Base-by-base conservation (phyloP, 2,888 invertebrate genomes). In the Metacarcinus magister region DNA sequence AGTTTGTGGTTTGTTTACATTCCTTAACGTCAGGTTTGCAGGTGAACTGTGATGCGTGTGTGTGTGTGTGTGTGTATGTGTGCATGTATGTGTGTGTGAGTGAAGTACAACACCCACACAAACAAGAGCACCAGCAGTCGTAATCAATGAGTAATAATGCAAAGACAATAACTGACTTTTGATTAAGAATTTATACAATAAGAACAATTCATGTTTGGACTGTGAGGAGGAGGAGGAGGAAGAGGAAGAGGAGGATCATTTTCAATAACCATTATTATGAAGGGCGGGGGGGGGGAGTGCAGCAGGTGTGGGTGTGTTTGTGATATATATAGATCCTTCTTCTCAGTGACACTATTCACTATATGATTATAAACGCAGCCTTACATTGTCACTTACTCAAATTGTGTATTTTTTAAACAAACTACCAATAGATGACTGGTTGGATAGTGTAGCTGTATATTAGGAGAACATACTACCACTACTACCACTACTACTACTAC, bases 381-480 rank as follows among this genome's bases (percentile, higher is more conserved):
- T 93, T 95, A 90, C 44, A 28, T 87, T 93, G 95, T 93, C 95
- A 75, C 89, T 43, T 87, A 89, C 44, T 91, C 54, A 60, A 60
- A 87, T 82, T n/a, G 54, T 95, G 67, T 90, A 90, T 95, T 93
- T 95, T 93, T 95, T 90, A 44, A 93, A 93, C 39, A 32, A 23
- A 46, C 48, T 39, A 89, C 60, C 54, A 54, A 3, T 89, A 94
- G 95, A 75, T 90, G 46, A 60, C 46, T 95, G 92, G 44, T 48
- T 95, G 92, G 44, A 82, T 95, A 95, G 44, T 95, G 93, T 93
- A 95, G 32, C 67, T 92, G 92, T 95, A 93, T 87, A 82, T 4
- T 82, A 82, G n/a, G 44, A 91, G 2, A 7, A 91, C 91, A 28
- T 92, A 48, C 54, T 92, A 92, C 46, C 46, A 92, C 92, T 92